phyloP scores from a whole-genome alignment of 2,888 invertebrate species.

The Sphinx pinastri region DNA sequence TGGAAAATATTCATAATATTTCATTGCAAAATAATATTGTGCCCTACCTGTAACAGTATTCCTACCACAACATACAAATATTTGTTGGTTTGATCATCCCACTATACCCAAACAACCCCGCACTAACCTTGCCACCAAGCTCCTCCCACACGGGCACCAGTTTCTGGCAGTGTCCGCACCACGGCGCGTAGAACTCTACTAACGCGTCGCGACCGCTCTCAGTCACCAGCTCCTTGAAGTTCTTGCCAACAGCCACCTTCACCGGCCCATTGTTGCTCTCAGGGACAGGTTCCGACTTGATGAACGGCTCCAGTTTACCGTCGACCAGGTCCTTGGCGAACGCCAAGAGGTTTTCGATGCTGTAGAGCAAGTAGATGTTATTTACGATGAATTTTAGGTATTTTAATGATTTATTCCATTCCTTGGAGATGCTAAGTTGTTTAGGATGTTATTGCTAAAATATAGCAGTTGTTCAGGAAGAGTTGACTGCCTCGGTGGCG shows the following conservation, averaged over 20 bases:
- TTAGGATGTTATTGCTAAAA: too few relatives aligned
- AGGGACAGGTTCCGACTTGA: slow-evolving; percentile 98
- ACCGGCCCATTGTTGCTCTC: slow-evolving; percentile 92
- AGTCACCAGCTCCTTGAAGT: slow-evolving; percentile 96
- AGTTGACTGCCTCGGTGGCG: too few relatives aligned
- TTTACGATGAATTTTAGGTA: too few relatives aligned
- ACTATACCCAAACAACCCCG: background rate
- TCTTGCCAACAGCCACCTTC: slow-evolving; percentile 96
- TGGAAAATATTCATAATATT: too few relatives aligned
- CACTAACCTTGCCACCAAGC: slow-evolving; percentile 90
- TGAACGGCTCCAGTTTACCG: slow-evolving; percentile 93
- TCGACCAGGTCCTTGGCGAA: slow-evolving; percentile 93
- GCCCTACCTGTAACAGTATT: too few relatives aligned
- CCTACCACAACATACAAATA: too few relatives aligned
- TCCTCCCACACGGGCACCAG: slow-evolving; percentile 97
- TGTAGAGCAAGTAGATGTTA: slow-evolving; percentile 55
- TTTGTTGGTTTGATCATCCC: too few relatives aligned
- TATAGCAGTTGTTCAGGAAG: too few relatives aligned
- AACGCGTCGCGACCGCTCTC: slow-evolving; percentile 96
- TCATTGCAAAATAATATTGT: too few relatives aligned
- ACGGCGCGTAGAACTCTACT: slow-evolving; percentile 99
- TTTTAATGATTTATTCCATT: too few relatives aligned
- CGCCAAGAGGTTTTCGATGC: slow-evolving; percentile 91
- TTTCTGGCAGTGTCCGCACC: slow-evolving; percentile 99
- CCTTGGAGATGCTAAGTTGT: too few relatives aligned